phyloP scores from a whole-genome alignment of 2,888 invertebrate species.

The Gymnocheta viridis region DNA sequence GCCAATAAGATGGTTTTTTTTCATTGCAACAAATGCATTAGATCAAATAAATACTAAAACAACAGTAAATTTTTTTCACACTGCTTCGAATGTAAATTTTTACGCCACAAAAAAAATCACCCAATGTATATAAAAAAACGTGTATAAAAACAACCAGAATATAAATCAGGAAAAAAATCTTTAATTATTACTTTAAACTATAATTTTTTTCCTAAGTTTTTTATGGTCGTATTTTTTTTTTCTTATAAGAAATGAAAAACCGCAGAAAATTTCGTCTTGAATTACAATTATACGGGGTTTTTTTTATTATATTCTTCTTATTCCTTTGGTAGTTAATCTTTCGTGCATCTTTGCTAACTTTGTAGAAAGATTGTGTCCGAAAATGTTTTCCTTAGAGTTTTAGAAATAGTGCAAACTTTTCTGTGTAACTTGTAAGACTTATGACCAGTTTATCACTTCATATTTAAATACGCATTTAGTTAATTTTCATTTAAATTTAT shows the following conservation, averaged over 20 bases:
- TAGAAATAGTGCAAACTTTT: no score
- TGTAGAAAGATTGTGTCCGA: neutral
- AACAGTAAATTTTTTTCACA: no score
- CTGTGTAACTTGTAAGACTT: no score
- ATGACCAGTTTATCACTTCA: no score
- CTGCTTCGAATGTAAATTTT: neutral
- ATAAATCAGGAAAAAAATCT: constrained; percentile 55
- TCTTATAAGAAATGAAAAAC: constrained; percentile 62
- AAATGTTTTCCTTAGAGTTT: constrained; percentile 13
- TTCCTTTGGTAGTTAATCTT: constrained; percentile 64
- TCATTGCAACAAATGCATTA: no score
- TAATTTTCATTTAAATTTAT: no score
- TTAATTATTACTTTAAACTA: constrained; percentile 65
- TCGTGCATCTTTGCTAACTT: constrained; percentile 43
- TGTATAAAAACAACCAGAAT: constrained; percentile 20
- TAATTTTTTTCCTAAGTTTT: neutral
- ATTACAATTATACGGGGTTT: constrained; percentile 65
- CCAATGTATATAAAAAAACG: neutral
- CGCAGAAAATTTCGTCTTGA: constrained; percentile 64
- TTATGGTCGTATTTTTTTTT: constrained; percentile 24
- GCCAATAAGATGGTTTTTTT: no score
- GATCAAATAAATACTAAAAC: no score
- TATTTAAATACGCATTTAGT: no score
- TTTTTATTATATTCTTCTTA: constrained; percentile 12
- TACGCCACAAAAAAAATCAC: neutral